These are phyloP conservation scores for Drosophila lini DNA, from an alignment of 1,140 invertebrate species.

Conservation along the genomic window DNA sequence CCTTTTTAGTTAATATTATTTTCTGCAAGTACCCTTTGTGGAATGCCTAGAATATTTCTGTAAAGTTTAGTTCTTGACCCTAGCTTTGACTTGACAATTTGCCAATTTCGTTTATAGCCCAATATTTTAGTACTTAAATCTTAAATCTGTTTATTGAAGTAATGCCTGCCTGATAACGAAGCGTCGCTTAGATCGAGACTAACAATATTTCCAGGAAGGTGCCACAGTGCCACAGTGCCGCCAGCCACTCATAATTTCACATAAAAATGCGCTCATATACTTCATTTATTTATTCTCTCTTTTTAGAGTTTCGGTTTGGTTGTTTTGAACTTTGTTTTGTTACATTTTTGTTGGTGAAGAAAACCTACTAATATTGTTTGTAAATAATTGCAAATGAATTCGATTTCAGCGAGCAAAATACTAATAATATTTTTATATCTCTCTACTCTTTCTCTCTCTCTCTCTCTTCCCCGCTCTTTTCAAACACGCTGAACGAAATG, in stretches of 20 bases:
- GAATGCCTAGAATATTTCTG: constrained; percentile 37
- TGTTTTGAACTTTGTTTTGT: not conserved
- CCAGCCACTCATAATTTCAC: constrained; percentile 43
- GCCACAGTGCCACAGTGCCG: constrained; percentile 40
- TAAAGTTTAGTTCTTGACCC: constrained; percentile 45
- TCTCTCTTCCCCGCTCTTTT: constrained; percentile 24
- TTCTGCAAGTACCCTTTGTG: constrained; percentile 30
- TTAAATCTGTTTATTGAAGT: constrained; percentile 35
- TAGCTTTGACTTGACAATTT: constrained; percentile 45
- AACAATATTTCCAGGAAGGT: constrained; percentile 46
- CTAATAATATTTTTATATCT: constrained; percentile 65
- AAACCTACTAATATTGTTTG: constrained; percentile 48
- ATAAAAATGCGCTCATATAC: constrained; percentile 73
- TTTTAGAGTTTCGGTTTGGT: constrained; percentile 10
- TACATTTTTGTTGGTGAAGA: constrained; percentile 27
- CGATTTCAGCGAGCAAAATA: constrained; percentile 34
- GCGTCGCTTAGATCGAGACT: constrained; percentile 46
- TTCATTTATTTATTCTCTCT: constrained; percentile 20
- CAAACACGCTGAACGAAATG: constrained; percentile 21
- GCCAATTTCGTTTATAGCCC: constrained; percentile 39
- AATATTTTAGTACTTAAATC: constrained; percentile 19
- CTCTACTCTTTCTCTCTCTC: constrained; percentile 39
- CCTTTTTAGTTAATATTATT: not conserved
- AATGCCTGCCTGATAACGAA: constrained; percentile 48
- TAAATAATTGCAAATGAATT: constrained; percentile 42